Conservation (phyloP, 1,140 invertebrate genomes). For the Saccostrea cuccullata region DNA sequence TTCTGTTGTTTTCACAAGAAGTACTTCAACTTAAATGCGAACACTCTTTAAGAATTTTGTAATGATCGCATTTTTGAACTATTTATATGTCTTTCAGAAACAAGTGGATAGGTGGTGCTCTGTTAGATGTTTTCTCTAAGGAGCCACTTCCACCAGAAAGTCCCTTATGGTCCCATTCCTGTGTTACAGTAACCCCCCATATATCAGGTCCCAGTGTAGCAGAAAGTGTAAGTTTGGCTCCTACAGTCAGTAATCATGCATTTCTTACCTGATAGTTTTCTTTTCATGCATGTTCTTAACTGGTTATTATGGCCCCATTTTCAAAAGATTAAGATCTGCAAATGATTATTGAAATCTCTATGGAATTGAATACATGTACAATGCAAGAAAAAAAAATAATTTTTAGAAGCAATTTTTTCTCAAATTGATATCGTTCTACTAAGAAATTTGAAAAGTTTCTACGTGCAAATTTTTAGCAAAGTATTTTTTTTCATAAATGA, state of each 20-base stretch:
- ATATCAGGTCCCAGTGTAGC: conserved; percentile 73
- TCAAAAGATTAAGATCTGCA: too few species aligned
- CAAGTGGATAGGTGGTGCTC: conserved; percentile 81
- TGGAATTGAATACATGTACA: too few species aligned
- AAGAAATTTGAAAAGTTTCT: too few species aligned
- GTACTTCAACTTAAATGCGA: too few species aligned
- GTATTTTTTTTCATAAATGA: too few species aligned
- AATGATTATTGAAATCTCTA: too few species aligned
- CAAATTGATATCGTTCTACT: too few species aligned
- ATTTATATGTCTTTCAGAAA: conserved; percentile 49
- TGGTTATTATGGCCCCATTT: too few species aligned
- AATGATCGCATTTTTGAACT: background rate
- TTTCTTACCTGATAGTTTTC: background rate
- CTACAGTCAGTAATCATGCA: background rate
- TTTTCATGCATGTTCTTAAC: background rate
- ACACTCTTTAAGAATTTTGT: background rate
- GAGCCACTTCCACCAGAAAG: conserved; percentile 81
- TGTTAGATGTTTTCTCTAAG: conserved; percentile 82
- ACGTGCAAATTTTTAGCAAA: too few species aligned
- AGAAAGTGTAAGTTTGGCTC: conserved; percentile 43
- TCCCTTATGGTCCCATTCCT: conserved; percentile 80
- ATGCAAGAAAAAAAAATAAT: too few species aligned
- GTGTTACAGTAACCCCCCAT: conserved; percentile 82
- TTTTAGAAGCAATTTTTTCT: too few species aligned
- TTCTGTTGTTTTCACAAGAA: too few species aligned